phyloP scores from a whole-genome alignment of 2,113 vertebrate genomes.

The Dicrurus megarhynchus region DNA sequence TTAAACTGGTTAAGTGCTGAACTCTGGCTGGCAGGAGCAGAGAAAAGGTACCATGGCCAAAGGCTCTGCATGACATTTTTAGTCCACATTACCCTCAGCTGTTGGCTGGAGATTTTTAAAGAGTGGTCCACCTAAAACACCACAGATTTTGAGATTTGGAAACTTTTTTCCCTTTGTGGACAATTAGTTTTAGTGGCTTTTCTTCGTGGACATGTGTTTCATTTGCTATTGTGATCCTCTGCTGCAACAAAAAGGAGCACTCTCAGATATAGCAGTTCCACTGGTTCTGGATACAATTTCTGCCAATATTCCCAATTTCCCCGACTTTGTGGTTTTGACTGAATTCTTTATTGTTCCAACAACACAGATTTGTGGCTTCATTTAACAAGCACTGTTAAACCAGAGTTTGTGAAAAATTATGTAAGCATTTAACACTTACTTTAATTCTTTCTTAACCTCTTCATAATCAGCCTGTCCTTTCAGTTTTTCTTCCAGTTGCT shows the following conservation, averaged over 20 bases:
- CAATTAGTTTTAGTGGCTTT: neutral
- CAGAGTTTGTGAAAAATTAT: slow-evolving; percentile 19
- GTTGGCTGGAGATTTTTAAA: neutral
- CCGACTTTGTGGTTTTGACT: slow-evolving; percentile 7
- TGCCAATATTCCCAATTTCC: slow-evolving; percentile 16
- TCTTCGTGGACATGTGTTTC: neutral
- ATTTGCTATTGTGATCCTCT: neutral
- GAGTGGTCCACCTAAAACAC: neutral
- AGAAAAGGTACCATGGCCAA: neutral
- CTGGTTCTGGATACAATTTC: neutral
- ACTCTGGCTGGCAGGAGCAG: neutral
- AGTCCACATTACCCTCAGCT: neutral
- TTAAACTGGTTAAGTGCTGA: neutral
- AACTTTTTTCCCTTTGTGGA: neutral
- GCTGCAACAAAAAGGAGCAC: neutral
- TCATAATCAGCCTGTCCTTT: slow-evolving; percentile 96
- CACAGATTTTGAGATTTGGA: neutral
- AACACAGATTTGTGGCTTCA: slow-evolving; percentile 48
- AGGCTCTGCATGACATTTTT: neutral
- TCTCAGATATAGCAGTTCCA: neutral
- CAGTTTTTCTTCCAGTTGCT: slow-evolving; percentile 98
- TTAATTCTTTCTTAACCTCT: slow-evolving; percentile 97
- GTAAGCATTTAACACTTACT: slow-evolving; percentile 78
- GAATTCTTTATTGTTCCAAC: slow-evolving; percentile 36
- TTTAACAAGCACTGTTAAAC: slow-evolving; percentile 28